phyloP scores from a whole-genome alignment of 2,797 vertebrate species.

The Sebastiscus tertius region DNA sequence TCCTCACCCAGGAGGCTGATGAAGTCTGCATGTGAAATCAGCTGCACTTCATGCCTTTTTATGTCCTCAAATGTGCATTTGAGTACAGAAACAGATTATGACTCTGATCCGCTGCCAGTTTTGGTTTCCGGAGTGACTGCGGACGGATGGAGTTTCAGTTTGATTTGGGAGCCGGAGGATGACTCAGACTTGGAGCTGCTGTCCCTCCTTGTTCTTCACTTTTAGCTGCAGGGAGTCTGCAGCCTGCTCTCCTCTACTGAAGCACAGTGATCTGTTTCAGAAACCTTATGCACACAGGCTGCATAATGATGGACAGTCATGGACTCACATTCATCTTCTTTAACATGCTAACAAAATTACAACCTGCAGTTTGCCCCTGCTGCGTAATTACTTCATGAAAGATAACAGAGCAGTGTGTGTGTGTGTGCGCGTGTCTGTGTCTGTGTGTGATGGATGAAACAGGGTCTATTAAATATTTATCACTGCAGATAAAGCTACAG shows the following conservation, averaged over 20 bases:
- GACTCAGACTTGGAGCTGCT: conserved; percentile 30
- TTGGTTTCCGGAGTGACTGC: conserved; percentile 12
- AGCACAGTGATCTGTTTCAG: conserved; percentile 11
- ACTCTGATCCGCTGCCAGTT: conserved; percentile 38
- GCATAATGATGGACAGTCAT: neutral
- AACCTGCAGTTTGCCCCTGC: conserved; percentile 45
- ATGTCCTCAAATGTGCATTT: conserved; percentile 4
- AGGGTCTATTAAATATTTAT: conserved; percentile 78
- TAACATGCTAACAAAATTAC: conserved; percentile 56
- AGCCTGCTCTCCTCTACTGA: conserved; percentile 16
- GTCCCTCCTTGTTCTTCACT: conserved; percentile 14
- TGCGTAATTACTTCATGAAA: conserved; percentile 59
- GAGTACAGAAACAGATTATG: conserved; percentile 11
- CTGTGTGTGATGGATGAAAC: conserved; percentile 37
- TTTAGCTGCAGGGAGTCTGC: conserved; percentile 22
- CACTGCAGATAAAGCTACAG: conserved; percentile 68
- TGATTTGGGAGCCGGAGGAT: conserved; percentile 37
- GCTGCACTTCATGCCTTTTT: neutral
- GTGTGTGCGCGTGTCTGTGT: conserved; percentile 9
- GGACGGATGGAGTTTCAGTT: conserved; percentile 35
- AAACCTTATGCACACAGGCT: conserved; percentile 9
- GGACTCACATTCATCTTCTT: conserved; percentile 40
- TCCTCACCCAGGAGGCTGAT: neutral
- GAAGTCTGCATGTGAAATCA: conserved; percentile 19
- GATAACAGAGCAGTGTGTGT: conserved; percentile 38